Evolutionary conservation across 1,140 invertebrate genomes (phyloP), one percentile per base, ranked within the genome.

Genomic region (Zaprionus africanus): DNA sequence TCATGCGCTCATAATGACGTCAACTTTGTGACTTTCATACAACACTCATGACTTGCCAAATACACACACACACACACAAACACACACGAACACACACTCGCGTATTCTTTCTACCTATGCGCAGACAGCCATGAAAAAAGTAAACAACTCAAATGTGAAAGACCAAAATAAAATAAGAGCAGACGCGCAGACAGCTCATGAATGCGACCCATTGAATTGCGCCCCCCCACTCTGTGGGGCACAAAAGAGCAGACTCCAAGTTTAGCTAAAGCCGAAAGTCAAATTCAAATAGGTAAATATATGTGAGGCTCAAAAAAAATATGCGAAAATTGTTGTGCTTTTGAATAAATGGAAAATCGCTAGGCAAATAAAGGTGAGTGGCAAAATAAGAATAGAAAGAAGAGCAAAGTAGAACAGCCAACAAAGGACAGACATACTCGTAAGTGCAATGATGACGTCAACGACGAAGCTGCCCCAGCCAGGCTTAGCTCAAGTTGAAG

Each of bases 251-350:
- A 81, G 76, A 87, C 81, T 77, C 54, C 36, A 90, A 87, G 83
- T 87, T 87, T 78, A 88, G 84, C 81, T 72, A 88, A 87, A 90
- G 84, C 81, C 71, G 81, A 87, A 88, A 90, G 74, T 74, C 78
- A 81, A 87, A 87, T n/a, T n/a, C n/a, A n/a, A n/a, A n/a, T 84
- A 88, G 78, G 73, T 83, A 88, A 74, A 80, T 75, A 75, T 75
- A 80, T 72, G 59, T 53, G 4, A 9, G n/a, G 7, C 6, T 46
- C 13, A 38, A 38, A 38, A 38, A 38, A 49, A 68, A 57, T 41
- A 58, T 75, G 46, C 36, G 34, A 57, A 87, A 83, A 62, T 82
- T 85, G 78, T 85, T 84, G 78, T 85, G 82, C 82, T 75, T 86
- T 86, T 76, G 79, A 74, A 87, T 88, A 90, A 90, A 84, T 90